These are phyloP conservation scores for Luehdorfia chinensis DNA, from an alignment of 1,140 invertebrate species.

Conservation along the genomic window DNA sequence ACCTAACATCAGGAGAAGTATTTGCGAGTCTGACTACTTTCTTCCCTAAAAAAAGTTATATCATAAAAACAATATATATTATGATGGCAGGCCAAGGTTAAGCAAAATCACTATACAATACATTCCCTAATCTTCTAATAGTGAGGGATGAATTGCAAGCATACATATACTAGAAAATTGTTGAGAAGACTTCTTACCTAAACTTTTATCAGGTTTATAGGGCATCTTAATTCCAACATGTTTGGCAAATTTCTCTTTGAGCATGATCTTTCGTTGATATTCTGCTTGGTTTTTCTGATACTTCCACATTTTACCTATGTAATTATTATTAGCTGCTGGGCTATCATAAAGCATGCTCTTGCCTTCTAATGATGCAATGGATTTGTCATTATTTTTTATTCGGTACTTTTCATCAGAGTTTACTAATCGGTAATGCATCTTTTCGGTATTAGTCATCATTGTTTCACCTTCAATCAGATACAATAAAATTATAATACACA, in stretches of 20 bases:
- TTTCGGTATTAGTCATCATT: conserved; percentile 35
- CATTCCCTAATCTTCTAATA: too few species aligned
- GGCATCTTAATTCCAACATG: conserved; percentile 37
- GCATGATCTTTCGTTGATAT: conserved; percentile 24
- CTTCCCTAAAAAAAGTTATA: too few species aligned
- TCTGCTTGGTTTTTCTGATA: conserved; percentile 24
- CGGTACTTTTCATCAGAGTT: conserved; percentile 55
- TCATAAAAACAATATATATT: too few species aligned
- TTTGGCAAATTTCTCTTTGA: conserved; percentile 56
- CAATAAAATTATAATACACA: too few species aligned
- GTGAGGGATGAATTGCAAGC: too few species aligned
- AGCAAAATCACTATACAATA: too few species aligned
- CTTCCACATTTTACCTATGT: conserved; percentile 55
- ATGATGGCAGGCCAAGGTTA: too few species aligned
- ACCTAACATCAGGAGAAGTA: too few species aligned
- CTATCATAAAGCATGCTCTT: conserved; percentile 57
- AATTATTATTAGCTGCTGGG: conserved; percentile 37
- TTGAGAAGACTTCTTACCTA: conserved; percentile 44
- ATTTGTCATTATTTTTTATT: conserved; percentile 68
- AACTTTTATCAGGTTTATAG: conserved; percentile 38
- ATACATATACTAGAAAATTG: too few species aligned
- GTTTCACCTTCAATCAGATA: conserved; percentile 55
- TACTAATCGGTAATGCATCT: conserved; percentile 47
- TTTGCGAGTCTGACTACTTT: too few species aligned
- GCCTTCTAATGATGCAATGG: conserved; percentile 60